Evolutionary conservation across 2,888 invertebrate species (phyloP).

Genomic region (Altica lythri): DNA sequence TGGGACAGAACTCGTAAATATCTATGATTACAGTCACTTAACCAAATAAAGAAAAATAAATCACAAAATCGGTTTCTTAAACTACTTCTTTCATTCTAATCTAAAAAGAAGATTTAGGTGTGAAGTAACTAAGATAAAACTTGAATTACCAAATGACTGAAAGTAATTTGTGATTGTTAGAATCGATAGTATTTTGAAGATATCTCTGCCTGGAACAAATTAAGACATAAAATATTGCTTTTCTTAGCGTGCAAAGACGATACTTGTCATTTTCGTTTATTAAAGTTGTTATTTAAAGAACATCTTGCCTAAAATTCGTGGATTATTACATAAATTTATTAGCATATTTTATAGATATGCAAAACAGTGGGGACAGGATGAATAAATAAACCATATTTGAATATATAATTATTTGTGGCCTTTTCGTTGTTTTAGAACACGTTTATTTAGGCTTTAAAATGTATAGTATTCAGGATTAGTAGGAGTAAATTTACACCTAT

Average conservation of each 20-base stretch:
- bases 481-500: too few relatives aligned
- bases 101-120: too few relatives aligned
- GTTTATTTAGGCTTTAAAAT: too few relatives aligned
- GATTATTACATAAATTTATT: slow-evolving; percentile 36
- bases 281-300: slow-evolving; percentile 47
- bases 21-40: too few relatives aligned
- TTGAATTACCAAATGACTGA: too few relatives aligned
- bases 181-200: slow-evolving; percentile 30
- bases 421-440: slow-evolving; percentile 13
- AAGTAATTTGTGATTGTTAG: too few relatives aligned
- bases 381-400: slow-evolving; percentile 31
- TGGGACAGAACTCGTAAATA: too few relatives aligned
- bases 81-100: too few relatives aligned
- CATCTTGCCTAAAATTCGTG: slow-evolving; percentile 45
- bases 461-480: too few relatives aligned
- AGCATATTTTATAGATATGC: slow-evolving; percentile 34
- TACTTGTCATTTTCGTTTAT: slow-evolving; percentile 47
- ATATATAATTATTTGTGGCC: slow-evolving; percentile 31
- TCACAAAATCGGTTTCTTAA: too few relatives aligned
- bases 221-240: slow-evolving; percentile 41
- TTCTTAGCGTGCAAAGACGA: slow-evolving; percentile 47
- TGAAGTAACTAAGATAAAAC: too few relatives aligned
- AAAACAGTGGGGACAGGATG: slow-evolving; percentile 32
- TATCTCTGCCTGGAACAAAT: slow-evolving; percentile 37
- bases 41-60: too few relatives aligned